phyloP scores from a whole-genome alignment of 2,888 invertebrate species.

The Agriopis aurantiaria region DNA sequence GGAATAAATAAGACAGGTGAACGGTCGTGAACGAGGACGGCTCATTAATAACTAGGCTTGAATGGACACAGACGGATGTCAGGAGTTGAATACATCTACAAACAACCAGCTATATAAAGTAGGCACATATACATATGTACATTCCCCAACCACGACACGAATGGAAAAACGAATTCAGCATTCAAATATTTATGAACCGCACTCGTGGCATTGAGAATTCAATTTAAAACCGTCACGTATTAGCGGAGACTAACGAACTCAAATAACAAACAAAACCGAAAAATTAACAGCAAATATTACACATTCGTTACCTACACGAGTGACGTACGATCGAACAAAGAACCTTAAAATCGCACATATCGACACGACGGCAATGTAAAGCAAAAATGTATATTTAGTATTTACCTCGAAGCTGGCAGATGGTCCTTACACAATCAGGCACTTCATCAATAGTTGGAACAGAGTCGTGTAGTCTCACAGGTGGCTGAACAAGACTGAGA shows the following conservation, averaged over 20 bases:
- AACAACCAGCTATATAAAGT: constrained; percentile 14
- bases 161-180: constrained; percentile 21
- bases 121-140: background rate
- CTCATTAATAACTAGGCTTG: constrained; percentile 45
- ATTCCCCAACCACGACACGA: constrained; percentile 24
- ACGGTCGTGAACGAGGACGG: constrained; percentile 30
- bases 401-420: constrained; percentile 63
- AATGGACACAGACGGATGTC: constrained; percentile 41
- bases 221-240: constrained; percentile 45
- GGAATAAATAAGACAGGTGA: constrained; percentile 38
- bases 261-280: constrained; percentile 49
- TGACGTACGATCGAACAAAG: constrained; percentile 39
- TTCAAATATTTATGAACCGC: constrained; percentile 33
- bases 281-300: constrained; percentile 48
- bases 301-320: constrained; percentile 33
- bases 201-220: constrained; percentile 44
- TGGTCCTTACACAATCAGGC: constrained; percentile 67
- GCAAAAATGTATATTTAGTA: constrained; percentile 53
- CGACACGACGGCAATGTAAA: constrained; percentile 42
- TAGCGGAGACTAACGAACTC: constrained; percentile 48
- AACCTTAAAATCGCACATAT: constrained; percentile 47
- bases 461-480: constrained; percentile 74
- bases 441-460: constrained; percentile 64
- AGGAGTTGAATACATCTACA: constrained; percentile 30
- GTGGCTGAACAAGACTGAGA: constrained; percentile 75